Conservation (phyloP, 2,888 invertebrate genomes). For the Philereme vetulata region DNA sequence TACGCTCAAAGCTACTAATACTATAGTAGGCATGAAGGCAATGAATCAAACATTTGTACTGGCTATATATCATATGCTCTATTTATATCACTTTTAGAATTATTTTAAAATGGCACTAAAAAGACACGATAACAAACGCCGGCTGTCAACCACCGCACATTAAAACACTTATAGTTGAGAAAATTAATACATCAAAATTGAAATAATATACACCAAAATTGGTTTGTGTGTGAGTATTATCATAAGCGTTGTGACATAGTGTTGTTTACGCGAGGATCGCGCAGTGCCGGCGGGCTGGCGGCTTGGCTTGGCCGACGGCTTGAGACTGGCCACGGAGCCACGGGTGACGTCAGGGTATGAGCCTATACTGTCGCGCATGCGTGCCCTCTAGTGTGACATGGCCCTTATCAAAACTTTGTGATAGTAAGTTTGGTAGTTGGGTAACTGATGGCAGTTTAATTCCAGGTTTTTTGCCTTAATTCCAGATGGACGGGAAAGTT, state of each 20-base stretch:
- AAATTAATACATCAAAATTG: slow-evolving; percentile 76
- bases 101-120: slow-evolving; percentile 75
- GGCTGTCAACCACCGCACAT: slow-evolving; percentile 29
- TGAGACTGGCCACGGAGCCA: slow-evolving; percentile 51
- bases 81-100: slow-evolving; percentile 66
- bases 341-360: slow-evolving; percentile 58
- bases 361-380: slow-evolving; percentile 45
- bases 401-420: slow-evolving; percentile 39
- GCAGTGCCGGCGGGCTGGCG: slow-evolving; percentile 56
- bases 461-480: slow-evolving; percentile 37
- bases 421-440: slow-evolving; percentile 37
- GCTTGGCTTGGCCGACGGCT: slow-evolving; percentile 52
- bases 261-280: slow-evolving; percentile 65
- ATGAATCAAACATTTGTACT: slow-evolving; percentile 78
- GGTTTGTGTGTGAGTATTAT: slow-evolving; percentile 42
- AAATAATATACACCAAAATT: slow-evolving; percentile 65
- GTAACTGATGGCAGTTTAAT: slow-evolving; percentile 34
- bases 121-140: slow-evolving; percentile 65
- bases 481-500: slow-evolving; percentile 32
- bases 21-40: slow-evolving; percentile 77
- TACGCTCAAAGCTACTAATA: slow-evolving; percentile 62
- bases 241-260: slow-evolving; percentile 43
- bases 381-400: slow-evolving; percentile 33
- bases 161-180: slow-evolving; percentile 43
- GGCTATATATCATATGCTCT: slow-evolving; percentile 70